Conservation (phyloP, 1,140 invertebrate genomes). For the Drosophila punjabiensis region DNA sequence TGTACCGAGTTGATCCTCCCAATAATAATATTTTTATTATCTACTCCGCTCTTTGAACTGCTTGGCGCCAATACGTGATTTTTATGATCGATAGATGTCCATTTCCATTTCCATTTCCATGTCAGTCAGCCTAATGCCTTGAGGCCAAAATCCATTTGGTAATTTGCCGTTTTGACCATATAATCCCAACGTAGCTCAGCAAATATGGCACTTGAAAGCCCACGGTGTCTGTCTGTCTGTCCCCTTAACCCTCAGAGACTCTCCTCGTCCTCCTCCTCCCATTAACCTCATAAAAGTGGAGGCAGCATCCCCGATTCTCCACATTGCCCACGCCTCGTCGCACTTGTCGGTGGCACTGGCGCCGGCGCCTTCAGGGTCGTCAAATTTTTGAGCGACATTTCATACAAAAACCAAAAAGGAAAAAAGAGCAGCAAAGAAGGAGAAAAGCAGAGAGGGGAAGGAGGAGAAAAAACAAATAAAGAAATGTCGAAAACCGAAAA, state of each 20-base stretch:
- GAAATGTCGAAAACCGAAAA: slow-evolving; percentile 10
- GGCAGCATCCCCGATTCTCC: slow-evolving; percentile 1
- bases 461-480: slow-evolving; percentile 3
- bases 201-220: slow-evolving; percentile 41
- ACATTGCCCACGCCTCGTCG: no score
- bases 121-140: slow-evolving; percentile 43
- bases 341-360: slow-evolving; percentile 62
- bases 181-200: slow-evolving; percentile 28
- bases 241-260: background rate
- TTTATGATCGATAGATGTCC: slow-evolving; percentile 38
- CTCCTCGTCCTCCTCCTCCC: background rate
- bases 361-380: slow-evolving; percentile 66
- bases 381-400: slow-evolving; percentile 65
- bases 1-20: background rate
- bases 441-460: background rate
- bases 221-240: slow-evolving; percentile 20
- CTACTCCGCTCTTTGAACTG: slow-evolving; percentile 12
- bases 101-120: slow-evolving; percentile 11
- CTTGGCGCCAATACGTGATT: slow-evolving; percentile 8
- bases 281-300: slow-evolving; percentile 9
- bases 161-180: slow-evolving; percentile 30
- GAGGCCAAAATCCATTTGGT: slow-evolving; percentile 36
- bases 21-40: slow-evolving; percentile 23
- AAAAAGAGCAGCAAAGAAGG: background rate
- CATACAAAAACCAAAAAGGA: slow-evolving; percentile 23